Base-by-base conservation (phyloP, 92 coral and sea anemone species). In the Bergia puertoricense region DNA sequence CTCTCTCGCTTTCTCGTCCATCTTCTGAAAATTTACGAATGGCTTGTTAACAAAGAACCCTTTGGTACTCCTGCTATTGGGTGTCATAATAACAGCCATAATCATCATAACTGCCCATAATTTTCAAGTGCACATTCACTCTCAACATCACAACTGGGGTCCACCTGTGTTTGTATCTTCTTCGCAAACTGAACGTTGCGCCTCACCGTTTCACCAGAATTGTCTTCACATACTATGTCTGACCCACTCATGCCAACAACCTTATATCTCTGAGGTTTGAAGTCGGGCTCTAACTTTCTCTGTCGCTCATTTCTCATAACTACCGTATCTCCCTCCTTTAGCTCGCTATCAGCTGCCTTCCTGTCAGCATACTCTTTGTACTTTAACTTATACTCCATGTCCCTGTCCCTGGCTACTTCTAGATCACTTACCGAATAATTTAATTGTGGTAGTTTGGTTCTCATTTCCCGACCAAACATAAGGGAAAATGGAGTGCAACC, bases 1-100 rank as follows among this genome's bases (percentile, higher is more conserved):
- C 30, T 30, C 85, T 81, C 74, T 81, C 38, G 74, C 74, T 81
- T 81, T 59, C 85, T 81, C 51, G 51, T 81, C 50, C 48, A 81
- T 81, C 74, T 81, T 81, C n/a, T 81, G 37, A 81, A 81, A 57
- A 81, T 59, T 56, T 80, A 37, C 50, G 11, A 80, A 80, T 37
- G 85, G 85, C 85, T 80, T 39, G 85, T 80, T 57, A 13, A 80
- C 85, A 80, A 80, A 80, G 71, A 80, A 80, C 85, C 85, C 48
- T 80, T 80, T 80, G 82, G 5, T 79, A 79, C 68, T 79, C 83
- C 83, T 79, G 69, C 39, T 79, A 23, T 50, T 46, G 69, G 83
- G 15, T 79, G 71, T 79, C 83, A 79, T 79, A 48, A 79, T 79
- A 79, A 79, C 11, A 79, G 83, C 71, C 30, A 30, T 30, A 30